Base-by-base conservation (phyloP, 2,797 vertebrate species). In the Sebastes dallii region DNA sequence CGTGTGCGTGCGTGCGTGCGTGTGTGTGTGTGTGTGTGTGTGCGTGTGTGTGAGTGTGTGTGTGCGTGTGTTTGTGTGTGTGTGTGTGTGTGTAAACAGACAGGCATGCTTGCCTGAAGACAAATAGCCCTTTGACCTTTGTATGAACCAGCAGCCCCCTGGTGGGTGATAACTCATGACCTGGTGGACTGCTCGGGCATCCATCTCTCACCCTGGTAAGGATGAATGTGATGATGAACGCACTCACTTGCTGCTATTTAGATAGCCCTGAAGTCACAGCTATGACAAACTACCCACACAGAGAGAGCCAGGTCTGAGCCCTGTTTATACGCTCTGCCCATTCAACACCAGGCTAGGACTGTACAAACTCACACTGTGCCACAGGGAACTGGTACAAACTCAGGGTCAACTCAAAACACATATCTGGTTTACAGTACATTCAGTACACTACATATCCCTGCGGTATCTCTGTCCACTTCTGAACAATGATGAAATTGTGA, bases 221-320 rank as follows among this genome's bases (percentile, higher is more conserved):
- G 93, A 93, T 93, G 89, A 92, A 93, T 86, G 91, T 54, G 85
- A 93, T 93, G 91, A 94, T 91, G 92, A 94, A 91, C 86, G 67
- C 70, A 12, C 70, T 75, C 59, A 52, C 79, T 86, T 71, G 75
- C 89, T 88, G 90, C 85, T 92, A 91, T 92, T 93, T 94, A 91
- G 92, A 92, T 92, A 94, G 92, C 94, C 92, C 92, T 91, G 93
- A 88, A 92, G 92, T 92, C 92, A 91, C 82, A 50, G 87, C 78
- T 5, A 84, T 91, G 91, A 95, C 84, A 95, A 93, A 93, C 86
- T 88, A 75, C 88, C 90, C 88, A 79, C 90, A 81, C 89, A 72
- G 55, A 60, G 77, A 62, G 82, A 86, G 78, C 77, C 78, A 20
- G 84, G 68, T 64, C 80, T 78, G 80, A 87, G 85, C 73, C 85